Base-by-base conservation (phyloP, 2,888 invertebrate genomes). In the Brenthis hecate region DNA sequence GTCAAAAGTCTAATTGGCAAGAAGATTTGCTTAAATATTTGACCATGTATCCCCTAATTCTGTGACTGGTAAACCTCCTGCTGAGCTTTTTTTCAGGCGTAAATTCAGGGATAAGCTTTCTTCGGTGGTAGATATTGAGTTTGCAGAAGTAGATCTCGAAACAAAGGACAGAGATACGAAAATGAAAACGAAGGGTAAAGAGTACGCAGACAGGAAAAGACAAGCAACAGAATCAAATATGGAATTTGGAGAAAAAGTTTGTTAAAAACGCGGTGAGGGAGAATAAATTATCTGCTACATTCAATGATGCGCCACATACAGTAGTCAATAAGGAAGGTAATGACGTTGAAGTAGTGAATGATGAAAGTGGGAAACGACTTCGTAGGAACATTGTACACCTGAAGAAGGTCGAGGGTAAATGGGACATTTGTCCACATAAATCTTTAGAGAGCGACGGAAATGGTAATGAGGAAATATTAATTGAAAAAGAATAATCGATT, bases 1-100 rank as follows among this genome's bases (percentile, higher is more conserved):
- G 1, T 1, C 71, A 75, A 56, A 76, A 73, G 43, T 50, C 8
- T 23, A 65, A 76, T 32, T 28, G 65, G 61, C 66, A 70, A 54
- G 62, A 66, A n/a, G 28, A 19, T 51, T 28, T 65, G 65, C 66
- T 43, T 0, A 63, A 77, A n/a, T 78, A 79, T 56, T 13, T 78
- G 6, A 69, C 58, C 1, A 78, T 76, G 78, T 76, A 81, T 65
- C 81, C 6, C 82, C 81, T 11, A 81, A 81, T 65, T 23, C 69
- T 6, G 75, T 77, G 0, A 82, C 81, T 3, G 47, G 58, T 11
- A 60, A 48, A 28, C 48, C 58, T 16, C 47, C 6, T 3, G 76
- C 48, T 16, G 73, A 72, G 65, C 51, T 72, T 6, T 65, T 13
- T 11, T 14, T n/a, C 6, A 54, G 56, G 23, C 23, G 23, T 23